Evolutionary conservation across 1,140 invertebrate species (phyloP), one percentile per base, ranked within the genome.

Genomic region (Callitettix versicolor): DNA sequence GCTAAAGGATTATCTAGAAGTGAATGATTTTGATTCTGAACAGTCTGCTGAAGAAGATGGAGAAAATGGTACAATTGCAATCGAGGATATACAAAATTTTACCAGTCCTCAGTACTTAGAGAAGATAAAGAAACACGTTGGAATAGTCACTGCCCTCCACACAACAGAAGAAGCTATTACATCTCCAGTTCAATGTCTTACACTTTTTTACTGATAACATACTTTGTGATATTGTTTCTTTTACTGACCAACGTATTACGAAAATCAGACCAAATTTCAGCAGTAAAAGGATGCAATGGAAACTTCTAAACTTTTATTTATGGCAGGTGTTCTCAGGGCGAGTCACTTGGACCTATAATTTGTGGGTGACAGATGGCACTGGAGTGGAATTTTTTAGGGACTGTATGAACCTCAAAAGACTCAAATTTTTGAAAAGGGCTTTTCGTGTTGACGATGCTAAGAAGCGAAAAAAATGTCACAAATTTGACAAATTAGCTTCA

Each of bases 401-500:
- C n/a, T 53, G 48, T n/a, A 67, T 68, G 64, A 55, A 43, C 22
- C 20, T 59, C 34, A 58, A 59, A 43, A 48, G 67, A 52, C 69
- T 68, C 60, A 44, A 55, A 9, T 67, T 67, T 61, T 53, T 68
- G 15, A 3, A 62, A 22, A n/a, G 33, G 33, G 15, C 33, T 34
- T 3, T 63, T 4, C 11, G 55, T 17, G 60, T 70, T 65, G 65
- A 70, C 55, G 62, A 68, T 48, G 58, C 49, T 36, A 14, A 51
- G 15, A 65, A 65, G 6, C 42, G 67, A 40, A 53, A 60, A 26
- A 60, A 67, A 53, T 60, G 66, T 12, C 59, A 62, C 15, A 55
- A 60, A 55, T 49, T 41, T 15, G 68, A 71, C 58, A 69, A 68
- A 44, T 56, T 70, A 5, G 61, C 61, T 46, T 59, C 60, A 55